Percentiles rank a stretch among this genome's conserved stretches.
These are phyloP conservation scores for Drosophila murphyi DNA, from an alignment of 1,140 invertebrate genomes.

Conservation along the genomic window DNA sequence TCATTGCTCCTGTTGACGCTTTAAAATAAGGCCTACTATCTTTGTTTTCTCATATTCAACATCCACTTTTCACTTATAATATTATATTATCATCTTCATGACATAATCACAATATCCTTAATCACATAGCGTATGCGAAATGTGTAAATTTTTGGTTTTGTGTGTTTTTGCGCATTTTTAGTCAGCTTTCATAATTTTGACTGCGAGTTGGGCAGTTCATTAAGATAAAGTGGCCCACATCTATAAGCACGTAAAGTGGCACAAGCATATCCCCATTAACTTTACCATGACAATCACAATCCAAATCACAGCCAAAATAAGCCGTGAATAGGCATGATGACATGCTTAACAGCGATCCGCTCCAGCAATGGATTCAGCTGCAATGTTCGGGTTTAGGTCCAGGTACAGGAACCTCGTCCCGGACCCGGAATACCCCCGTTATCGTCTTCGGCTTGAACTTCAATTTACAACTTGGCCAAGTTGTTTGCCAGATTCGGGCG, in stretches of 20 bases:
- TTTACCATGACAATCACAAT: constrained; percentile 44
- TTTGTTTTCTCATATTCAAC: no score
- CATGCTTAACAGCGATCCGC: constrained; percentile 58
- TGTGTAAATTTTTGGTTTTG: constrained; percentile 18
- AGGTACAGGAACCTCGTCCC: background rate
- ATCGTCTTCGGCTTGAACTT: constrained; percentile 58
- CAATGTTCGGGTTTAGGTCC: background rate
- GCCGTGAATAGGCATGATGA: constrained; percentile 52
- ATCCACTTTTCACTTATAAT: no score
- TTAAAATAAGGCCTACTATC: no score
- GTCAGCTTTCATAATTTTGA: constrained; percentile 43
- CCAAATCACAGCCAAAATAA: constrained; percentile 38
- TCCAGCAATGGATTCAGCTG: background rate
- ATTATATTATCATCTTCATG: background rate
- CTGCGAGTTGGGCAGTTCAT: constrained; percentile 38
- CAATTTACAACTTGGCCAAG: constrained; percentile 79
- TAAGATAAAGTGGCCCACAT: constrained; percentile 74
- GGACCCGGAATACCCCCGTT: background rate
- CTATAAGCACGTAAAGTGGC: constrained; percentile 75
- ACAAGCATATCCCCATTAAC: constrained; percentile 23
- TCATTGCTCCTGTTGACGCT: background rate
- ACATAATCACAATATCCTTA: background rate
- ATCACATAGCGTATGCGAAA: background rate
- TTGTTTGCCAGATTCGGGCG: constrained; percentile 65
- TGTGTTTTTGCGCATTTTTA: constrained; percentile 22